phyloP scores from a whole-genome alignment of 1,140 invertebrate species.

The Cydia amplana region DNA sequence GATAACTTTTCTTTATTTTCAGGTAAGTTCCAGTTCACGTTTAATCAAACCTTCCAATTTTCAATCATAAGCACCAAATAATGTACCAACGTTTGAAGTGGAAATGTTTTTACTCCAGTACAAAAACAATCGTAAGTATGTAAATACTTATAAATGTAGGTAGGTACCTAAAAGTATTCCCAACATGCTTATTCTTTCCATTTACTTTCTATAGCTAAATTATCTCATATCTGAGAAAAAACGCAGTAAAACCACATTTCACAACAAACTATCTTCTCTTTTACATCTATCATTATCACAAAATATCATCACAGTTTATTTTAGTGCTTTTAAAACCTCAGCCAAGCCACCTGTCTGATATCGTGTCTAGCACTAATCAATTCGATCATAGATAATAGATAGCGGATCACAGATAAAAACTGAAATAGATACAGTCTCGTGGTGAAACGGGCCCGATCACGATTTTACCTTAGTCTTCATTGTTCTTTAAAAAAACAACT shows the following conservation, averaged over 20 bases:
- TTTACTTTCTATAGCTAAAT: neutral
- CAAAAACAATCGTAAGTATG: too few species aligned
- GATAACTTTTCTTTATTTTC: neutral
- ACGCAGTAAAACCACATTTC: neutral
- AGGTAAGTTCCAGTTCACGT: conserved; percentile 1
- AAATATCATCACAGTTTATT: conserved; percentile 6
- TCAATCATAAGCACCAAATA: too few species aligned
- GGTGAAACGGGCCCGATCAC: neutral
- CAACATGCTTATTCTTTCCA: neutral
- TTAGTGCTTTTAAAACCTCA: neutral
- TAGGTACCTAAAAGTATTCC: too few species aligned
- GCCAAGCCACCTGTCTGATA: conserved; percentile 15
- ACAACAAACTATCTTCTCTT: neutral
- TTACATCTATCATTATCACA: conserved; percentile 2
- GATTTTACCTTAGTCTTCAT: conserved; percentile 6
- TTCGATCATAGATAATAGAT: conserved; percentile 26
- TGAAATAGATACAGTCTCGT: conserved; percentile 14
- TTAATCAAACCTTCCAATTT: neutral
- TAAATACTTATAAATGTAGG: too few species aligned
- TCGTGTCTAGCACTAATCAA: conserved; percentile 31
- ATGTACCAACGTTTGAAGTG: too few species aligned
- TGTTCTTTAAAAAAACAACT: neutral
- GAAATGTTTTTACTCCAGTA: too few species aligned
- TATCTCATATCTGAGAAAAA: neutral
- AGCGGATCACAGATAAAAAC: conserved; percentile 4